These are phyloP conservation scores for Tetragnatha montana DNA, from an alignment of 2,888 invertebrate genomes.

Conservation along the genomic window DNA sequence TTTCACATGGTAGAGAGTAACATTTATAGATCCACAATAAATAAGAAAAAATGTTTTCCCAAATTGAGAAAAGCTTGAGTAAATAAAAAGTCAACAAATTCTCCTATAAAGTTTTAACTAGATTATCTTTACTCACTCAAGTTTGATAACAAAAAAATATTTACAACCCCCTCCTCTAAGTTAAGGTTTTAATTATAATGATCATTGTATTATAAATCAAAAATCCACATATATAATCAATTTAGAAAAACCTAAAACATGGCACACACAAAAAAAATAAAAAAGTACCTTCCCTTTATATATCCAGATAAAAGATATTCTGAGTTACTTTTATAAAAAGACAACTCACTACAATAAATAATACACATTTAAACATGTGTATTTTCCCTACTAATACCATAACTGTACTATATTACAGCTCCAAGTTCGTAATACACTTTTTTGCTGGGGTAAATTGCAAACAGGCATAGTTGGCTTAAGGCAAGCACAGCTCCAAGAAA, in stretches of 20 bases:
- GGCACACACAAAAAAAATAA: background rate
- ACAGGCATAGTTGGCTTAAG: conserved; percentile 85
- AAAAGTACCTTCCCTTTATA: background rate
- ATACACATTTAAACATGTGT: background rate
- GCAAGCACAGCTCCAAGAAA: conserved; percentile 85
- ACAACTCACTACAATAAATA: background rate
- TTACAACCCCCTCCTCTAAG: too few relatives aligned
- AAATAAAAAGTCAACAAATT: too few relatives aligned
- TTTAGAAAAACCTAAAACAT: background rate
- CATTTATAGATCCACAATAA: too few relatives aligned
- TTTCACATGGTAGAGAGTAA: too few relatives aligned
- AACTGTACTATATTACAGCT: background rate
- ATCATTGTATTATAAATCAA: too few relatives aligned
- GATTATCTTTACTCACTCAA: too few relatives aligned
- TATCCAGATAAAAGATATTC: background rate
- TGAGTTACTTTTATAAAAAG: background rate
- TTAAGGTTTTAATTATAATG: too few relatives aligned
- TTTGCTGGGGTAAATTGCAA: conserved; percentile 83
- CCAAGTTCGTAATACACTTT: conserved; percentile 52
- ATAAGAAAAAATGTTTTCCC: too few relatives aligned
- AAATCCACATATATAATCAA: too few relatives aligned
- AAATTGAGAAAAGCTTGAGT: too few relatives aligned
- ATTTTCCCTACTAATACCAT: background rate
- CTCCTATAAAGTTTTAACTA: too few relatives aligned
- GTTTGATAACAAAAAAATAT: too few relatives aligned